A percentile compares a stretch with the other conserved stretches of the same genome.
Evolutionary conservation across 2,113 vertebrate species (phyloP).

Genomic region (Parus major): DNA sequence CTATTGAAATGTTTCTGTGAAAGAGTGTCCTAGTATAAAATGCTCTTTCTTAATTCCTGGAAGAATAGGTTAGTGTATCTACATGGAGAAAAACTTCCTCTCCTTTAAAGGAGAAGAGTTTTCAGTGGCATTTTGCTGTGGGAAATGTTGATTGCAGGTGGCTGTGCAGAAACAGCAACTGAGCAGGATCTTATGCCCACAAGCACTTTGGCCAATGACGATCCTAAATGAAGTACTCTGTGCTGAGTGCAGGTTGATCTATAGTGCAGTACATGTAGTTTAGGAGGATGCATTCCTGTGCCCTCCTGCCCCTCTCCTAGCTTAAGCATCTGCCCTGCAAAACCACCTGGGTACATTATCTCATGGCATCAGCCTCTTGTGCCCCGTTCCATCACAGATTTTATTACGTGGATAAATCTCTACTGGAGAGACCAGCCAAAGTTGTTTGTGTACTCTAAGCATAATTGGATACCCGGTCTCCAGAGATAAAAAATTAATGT

Average conservation of each 20-base stretch:
- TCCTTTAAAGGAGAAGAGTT: background rate
- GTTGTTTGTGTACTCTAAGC: constrained; percentile 51
- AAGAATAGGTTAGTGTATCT: constrained; percentile 31
- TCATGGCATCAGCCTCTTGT: background rate
- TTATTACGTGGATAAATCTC: constrained; percentile 50
- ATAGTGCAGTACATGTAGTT: background rate
- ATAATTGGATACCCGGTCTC: constrained; percentile 64
- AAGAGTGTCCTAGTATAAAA: constrained; percentile 23
- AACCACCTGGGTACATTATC: background rate
- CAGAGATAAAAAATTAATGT: constrained; percentile 67
- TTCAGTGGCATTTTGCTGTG: background rate
- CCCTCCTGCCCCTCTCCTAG: background rate
- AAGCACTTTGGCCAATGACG: background rate
- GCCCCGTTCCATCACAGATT: background rate
- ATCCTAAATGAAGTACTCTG: background rate
- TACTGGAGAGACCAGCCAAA: constrained; percentile 36
- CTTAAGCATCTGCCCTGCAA: background rate
- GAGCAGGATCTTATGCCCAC: background rate
- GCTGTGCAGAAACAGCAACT: background rate
- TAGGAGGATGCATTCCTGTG: background rate
- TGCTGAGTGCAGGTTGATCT: background rate
- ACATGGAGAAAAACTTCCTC: constrained; percentile 19
- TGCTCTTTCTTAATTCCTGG: constrained; percentile 30
- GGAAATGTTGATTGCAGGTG: background rate
- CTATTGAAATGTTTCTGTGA: constrained; percentile 50